Evolutionary conservation across 1,140 invertebrate genomes (phyloP), one percentile per base, ranked within the genome.

Genomic region (Drosophila nigrodunni): DNA sequence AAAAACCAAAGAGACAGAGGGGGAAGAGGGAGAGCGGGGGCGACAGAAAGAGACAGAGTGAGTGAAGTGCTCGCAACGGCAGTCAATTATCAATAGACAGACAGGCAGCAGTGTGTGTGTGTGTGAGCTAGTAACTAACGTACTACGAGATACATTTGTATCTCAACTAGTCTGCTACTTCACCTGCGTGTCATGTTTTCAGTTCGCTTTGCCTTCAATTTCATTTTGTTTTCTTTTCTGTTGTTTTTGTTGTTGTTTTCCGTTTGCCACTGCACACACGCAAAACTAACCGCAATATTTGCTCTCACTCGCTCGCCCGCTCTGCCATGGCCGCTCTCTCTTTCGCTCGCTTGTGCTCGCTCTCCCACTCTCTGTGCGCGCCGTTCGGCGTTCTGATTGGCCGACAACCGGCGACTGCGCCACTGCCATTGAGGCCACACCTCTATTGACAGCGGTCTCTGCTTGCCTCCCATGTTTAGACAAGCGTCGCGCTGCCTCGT

Each of bases 71-170:
- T 30, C 49, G 61, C 69, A 76, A 67, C 74, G 69, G 74, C 70
- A 87, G 76, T 87, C 83, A 87, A 87, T 88, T 87, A 87, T 88
- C 82, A 77, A 88, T 87, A 88, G 80, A 87, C 65, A 60, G 52
- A 57, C 59, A 73, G 37, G 44, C 50, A 57, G 49, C 58, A 25
- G 13, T 69, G 50, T 72, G 35, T 52, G 49, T 52, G 35, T 59
- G 44, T 43, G 41, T 46, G 58, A 69, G 64, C 39, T 52, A 70
- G 57, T 70, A 52, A 75, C 72, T 70, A 43, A 77, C 67, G 37
- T 64, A 69, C 21, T 30, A 41, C 21, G 67, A 79, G 61, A 70
- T 82, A 82, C 68, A 70, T 78, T 86, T 82, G 74, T 87, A 78
- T 74, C 74, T 77, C 10, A 59, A 59, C 18, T 68, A 47, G 55